phyloP scores from a whole-genome alignment of 92 coral and sea anemone genomes.

The Heteractis magnifica region DNA sequence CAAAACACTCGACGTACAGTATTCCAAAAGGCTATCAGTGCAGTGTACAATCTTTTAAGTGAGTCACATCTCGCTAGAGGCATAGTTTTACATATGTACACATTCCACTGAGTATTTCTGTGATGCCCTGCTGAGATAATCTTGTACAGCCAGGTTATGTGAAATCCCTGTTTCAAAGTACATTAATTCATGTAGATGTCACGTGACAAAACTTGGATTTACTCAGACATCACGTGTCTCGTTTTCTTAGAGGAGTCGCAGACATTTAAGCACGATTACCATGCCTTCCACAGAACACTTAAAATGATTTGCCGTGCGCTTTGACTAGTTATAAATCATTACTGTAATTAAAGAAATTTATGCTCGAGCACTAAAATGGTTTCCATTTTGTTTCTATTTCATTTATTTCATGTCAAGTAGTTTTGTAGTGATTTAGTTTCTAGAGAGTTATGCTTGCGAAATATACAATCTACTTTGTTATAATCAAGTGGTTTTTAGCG shows the following conservation, averaged over 20 bases:
- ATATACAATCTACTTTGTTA: too few relatives aligned
- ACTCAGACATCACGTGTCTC: not conserved
- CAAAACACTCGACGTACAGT: not conserved
- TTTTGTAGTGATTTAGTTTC: not conserved
- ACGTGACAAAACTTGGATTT: not conserved
- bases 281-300: not conserved
- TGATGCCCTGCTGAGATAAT: not conserved
- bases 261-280: not conserved
- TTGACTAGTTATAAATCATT: not conserved
- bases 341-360: not conserved
- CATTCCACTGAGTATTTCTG: not conserved
- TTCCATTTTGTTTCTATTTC: not conserved
- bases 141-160: not conserved
- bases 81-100: slow-evolving; percentile 1
- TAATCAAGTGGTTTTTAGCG: too few relatives aligned
- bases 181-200: not conserved
- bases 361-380: not conserved
- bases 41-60: not conserved
- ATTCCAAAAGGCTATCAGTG: not conserved
- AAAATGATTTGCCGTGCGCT: not conserved
- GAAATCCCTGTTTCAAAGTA: not conserved
- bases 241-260: not conserved
- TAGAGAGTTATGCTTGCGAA: too few relatives aligned
- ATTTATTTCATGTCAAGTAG: not conserved
- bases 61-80: not conserved